phyloP scores from a whole-genome alignment of 2,888 invertebrate genomes.

The Drosophila helvetica region DNA sequence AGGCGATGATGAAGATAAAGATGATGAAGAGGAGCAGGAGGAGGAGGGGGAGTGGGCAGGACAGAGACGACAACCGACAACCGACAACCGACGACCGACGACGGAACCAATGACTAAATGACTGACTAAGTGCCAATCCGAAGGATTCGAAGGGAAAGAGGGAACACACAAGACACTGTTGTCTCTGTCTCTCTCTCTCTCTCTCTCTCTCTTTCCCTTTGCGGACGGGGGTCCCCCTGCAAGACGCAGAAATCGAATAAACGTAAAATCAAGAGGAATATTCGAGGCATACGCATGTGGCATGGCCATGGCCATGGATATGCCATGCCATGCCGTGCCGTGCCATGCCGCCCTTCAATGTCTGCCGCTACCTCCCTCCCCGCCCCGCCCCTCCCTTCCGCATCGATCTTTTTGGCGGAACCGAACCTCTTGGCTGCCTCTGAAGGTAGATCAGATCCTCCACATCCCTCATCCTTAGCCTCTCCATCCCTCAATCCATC shows the following conservation, averaged over 20 bases:
- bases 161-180: neutral
- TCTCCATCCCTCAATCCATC: conserved; percentile 33
- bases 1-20: no score
- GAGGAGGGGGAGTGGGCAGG: no score
- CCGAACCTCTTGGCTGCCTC: neutral
- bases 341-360: neutral
- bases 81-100: conserved; percentile 35
- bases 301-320: neutral
- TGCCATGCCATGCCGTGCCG: neutral
- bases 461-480: conserved; percentile 7
- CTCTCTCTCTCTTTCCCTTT: no score
- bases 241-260: neutral
- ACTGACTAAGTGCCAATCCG: conserved; percentile 76
- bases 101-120: conserved; percentile 76
- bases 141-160: neutral
- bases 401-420: neutral
- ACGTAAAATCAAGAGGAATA: conserved; percentile 48
- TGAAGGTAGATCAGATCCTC: neutral
- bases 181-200: neutral
- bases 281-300: conserved; percentile 58
- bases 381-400: neutral
- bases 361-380: neutral
- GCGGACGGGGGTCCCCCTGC: no score
- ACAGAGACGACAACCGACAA: conserved; percentile 29
- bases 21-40: neutral